Percentiles rank a stretch among this genome's conserved stretches.
These are phyloP conservation scores for Stigmatopora argus DNA, from an alignment of 2,113 vertebrate species.

Conservation along the genomic window DNA sequence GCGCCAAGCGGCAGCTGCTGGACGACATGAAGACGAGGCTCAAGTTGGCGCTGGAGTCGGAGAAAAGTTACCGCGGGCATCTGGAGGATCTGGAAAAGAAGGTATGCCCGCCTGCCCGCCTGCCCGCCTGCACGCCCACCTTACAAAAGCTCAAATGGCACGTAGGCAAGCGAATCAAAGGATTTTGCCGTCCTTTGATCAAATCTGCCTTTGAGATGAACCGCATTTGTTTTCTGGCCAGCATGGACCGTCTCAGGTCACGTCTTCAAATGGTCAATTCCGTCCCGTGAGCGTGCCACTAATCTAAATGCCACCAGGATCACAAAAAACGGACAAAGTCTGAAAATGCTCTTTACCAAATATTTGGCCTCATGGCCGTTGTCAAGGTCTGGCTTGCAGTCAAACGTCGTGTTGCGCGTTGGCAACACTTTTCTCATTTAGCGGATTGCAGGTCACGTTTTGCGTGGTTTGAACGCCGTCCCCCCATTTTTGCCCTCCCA, in stretches of 20 bases:
- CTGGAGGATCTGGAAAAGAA: constrained; percentile 82
- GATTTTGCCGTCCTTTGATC: background rate
- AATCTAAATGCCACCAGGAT: too few relatives aligned
- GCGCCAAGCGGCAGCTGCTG: constrained; percentile 86
- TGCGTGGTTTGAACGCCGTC: background rate
- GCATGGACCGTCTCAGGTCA: background rate
- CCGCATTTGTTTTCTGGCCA: background rate
- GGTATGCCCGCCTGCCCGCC: constrained; percentile 51
- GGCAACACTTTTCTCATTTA: background rate
- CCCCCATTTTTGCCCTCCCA: constrained; percentile 36
- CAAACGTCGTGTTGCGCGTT: background rate
- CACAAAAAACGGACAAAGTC: too few relatives aligned
- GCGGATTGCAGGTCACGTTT: background rate
- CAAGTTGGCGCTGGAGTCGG: constrained; percentile 82
- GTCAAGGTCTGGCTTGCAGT: background rate
- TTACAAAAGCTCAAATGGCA: too few relatives aligned
- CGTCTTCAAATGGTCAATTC: background rate
- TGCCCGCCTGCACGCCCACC: too few relatives aligned
- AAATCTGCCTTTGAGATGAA: background rate
- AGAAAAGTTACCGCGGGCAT: constrained; percentile 72
- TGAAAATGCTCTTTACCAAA: too few relatives aligned
- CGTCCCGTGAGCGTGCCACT: background rate
- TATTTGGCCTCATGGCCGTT: background rate
- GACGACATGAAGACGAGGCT: constrained; percentile 80
- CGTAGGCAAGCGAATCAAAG: background rate